A percentile compares a stretch with the other conserved stretches of the same genome.
phyloP scores from a whole-genome alignment of 2,888 invertebrate genomes.

The Clostera curtula region DNA sequence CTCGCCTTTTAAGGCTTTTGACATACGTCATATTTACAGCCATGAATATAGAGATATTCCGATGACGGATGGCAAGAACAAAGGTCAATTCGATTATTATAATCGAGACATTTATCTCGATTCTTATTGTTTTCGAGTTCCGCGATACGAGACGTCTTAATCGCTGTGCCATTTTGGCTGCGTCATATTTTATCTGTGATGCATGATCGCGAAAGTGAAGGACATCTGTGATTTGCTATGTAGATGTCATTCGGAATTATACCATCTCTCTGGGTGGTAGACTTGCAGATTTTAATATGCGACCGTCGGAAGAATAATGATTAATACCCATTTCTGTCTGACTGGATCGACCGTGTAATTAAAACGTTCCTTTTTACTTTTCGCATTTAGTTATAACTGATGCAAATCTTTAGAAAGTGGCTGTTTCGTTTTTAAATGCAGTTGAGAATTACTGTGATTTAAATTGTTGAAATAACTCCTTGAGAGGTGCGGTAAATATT shows the following conservation, averaged over 20 bases:
- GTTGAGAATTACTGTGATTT: slow-evolving; percentile 5
- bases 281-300: slow-evolving; percentile 19
- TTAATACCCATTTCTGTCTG: slow-evolving; percentile 14
- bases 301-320: slow-evolving; percentile 22
- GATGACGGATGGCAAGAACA: slow-evolving; percentile 46
- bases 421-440: slow-evolving; percentile 7
- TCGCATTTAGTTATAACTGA: slow-evolving; percentile 7
- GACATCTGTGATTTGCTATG: slow-evolving; percentile 47
- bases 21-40: slow-evolving; percentile 48
- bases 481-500: neutral
- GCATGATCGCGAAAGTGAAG: slow-evolving; percentile 31
- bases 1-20: slow-evolving; percentile 43
- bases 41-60: slow-evolving; percentile 50
- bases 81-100: slow-evolving; percentile 63
- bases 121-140: slow-evolving; percentile 57
- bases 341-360: slow-evolving; percentile 11
- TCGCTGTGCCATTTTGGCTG: slow-evolving; percentile 44
- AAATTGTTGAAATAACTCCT: neutral
- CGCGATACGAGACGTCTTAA: slow-evolving; percentile 53
- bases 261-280: slow-evolving; percentile 26
- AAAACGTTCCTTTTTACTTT: slow-evolving; percentile 13
- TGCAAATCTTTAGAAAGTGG: slow-evolving; percentile 23
- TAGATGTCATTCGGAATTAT: slow-evolving; percentile 36
- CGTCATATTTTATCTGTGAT: slow-evolving; percentile 41
- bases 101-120: slow-evolving; percentile 63